phyloP scores from a whole-genome alignment of 1,140 invertebrate genomes.

The Heliconius congener region DNA sequence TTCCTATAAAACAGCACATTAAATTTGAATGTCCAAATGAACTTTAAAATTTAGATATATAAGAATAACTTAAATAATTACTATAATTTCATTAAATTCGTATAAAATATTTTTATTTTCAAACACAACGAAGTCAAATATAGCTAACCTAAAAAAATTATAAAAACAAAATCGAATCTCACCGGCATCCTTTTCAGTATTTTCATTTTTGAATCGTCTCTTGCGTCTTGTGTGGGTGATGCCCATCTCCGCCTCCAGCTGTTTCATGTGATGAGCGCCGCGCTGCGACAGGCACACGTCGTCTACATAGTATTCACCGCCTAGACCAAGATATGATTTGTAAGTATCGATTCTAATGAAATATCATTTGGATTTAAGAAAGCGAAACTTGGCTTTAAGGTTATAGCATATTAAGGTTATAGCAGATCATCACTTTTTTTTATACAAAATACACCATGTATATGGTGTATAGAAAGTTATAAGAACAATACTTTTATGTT shows the following conservation, averaged over 20 bases:
- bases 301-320: conserved; percentile 89
- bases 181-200: conserved; percentile 72
- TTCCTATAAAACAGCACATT: background rate
- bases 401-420: no score
- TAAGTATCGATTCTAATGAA: no score
- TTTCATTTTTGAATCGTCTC: conserved; percentile 70
- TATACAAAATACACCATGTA: no score
- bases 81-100: no score
- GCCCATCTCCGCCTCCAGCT: conserved; percentile 69
- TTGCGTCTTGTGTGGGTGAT: conserved; percentile 72
- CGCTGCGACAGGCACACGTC: conserved; percentile 83
- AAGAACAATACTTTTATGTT: no score
- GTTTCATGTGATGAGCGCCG: conserved; percentile 73
- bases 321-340: conserved; percentile 49
- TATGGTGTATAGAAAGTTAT: no score
- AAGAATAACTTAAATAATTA: no score
- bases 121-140: background rate
- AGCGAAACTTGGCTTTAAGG: no score
- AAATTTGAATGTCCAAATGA: no score
- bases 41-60: no score
- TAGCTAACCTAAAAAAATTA: background rate
- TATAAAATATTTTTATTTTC: background rate
- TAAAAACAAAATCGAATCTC: conserved; percentile 33
- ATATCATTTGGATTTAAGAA: no score
- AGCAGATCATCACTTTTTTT: no score